phyloP scores from a whole-genome alignment of 2,888 invertebrate genomes.

The Oscheius sp. region DNA sequence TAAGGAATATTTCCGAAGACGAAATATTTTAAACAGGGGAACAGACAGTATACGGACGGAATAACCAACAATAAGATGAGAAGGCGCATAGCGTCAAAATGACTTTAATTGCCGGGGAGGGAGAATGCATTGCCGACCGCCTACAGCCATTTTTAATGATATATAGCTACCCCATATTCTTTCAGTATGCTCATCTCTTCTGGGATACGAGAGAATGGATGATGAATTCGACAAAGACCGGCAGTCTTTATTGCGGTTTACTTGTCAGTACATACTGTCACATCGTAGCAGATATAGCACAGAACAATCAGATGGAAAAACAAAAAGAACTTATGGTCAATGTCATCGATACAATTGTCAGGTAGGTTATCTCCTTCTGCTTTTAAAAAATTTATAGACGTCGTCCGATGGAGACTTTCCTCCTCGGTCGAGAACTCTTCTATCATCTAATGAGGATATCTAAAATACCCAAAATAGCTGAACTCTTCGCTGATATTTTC shows the following conservation, averaged over 20 bases:
- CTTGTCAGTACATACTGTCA: conserved; percentile 37
- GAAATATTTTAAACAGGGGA: too few relatives aligned
- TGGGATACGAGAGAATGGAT: conserved; percentile 36
- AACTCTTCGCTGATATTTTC: conserved; percentile 10
- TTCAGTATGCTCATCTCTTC: conserved; percentile 35
- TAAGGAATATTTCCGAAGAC: too few relatives aligned
- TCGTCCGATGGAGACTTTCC: conserved; percentile 3
- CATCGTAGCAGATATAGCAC: conserved; percentile 34
- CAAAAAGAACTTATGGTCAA: conserved; percentile 5
- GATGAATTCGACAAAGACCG: conserved; percentile 33
- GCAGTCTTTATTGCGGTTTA: conserved; percentile 24
- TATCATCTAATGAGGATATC: conserved; percentile 10
- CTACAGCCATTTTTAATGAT: conserved; percentile 2
- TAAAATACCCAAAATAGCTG: background rate
- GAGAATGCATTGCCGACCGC: too few relatives aligned
- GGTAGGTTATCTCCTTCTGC: background rate
- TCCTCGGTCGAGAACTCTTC: conserved; percentile 7
- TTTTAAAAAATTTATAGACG: background rate
- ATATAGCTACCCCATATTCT: background rate
- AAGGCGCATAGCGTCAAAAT: too few relatives aligned
- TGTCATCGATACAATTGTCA: background rate
- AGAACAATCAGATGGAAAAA: background rate
- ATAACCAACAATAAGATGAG: too few relatives aligned
- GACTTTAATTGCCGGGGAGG: too few relatives aligned
- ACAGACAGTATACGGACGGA: too few relatives aligned